phyloP scores from a whole-genome alignment of 2,797 vertebrate species.

The Muscicapa comitata region DNA sequence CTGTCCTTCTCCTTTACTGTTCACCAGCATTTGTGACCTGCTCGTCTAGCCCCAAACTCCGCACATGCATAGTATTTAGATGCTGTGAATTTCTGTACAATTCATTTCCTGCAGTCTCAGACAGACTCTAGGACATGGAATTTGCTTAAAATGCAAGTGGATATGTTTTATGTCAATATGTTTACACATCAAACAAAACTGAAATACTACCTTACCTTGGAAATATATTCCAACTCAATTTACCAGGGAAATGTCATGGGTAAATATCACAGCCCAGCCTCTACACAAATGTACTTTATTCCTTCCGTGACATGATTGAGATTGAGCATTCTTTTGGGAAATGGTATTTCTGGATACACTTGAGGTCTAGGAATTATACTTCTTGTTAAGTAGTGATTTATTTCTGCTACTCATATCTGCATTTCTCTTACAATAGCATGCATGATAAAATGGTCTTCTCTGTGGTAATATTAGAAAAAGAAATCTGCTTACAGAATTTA shows the following conservation, averaged over 20 bases:
- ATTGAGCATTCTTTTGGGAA: not conserved
- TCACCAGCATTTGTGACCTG: not conserved
- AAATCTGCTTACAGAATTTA: not conserved
- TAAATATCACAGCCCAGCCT: not conserved
- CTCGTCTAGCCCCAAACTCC: not conserved
- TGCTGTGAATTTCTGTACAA: not conserved
- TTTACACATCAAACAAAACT: constrained; percentile 15
- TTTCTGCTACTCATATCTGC: not conserved
- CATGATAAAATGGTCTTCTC: not conserved
- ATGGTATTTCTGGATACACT: not conserved
- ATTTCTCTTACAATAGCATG: not conserved
- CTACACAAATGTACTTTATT: not conserved
- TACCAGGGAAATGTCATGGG: not conserved
- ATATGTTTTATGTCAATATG: not conserved
- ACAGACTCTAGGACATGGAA: not conserved
- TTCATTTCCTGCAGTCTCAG: not conserved
- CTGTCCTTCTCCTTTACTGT: not conserved
- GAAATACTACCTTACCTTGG: not conserved
- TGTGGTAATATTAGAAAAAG: not conserved
- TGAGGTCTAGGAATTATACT: not conserved
- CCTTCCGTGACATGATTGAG: not conserved
- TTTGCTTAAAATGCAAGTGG: not conserved
- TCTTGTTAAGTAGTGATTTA: not conserved
- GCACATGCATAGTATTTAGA: not conserved
- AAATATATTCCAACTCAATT: constrained; percentile 36